phyloP scores from a whole-genome alignment of 2,888 invertebrate species.

The Perizoma flavofasciatum region DNA sequence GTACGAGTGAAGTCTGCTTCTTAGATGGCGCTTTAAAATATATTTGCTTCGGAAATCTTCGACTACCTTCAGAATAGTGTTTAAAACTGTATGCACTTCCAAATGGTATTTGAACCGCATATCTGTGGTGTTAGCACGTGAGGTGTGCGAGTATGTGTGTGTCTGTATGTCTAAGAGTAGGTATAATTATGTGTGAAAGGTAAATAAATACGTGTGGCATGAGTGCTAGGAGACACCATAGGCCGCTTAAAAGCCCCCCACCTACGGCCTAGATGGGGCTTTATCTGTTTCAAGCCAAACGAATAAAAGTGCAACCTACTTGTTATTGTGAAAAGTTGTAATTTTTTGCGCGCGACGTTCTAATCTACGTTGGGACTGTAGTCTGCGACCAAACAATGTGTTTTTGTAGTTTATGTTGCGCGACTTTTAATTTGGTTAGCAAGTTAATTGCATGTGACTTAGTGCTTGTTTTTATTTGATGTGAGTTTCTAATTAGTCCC shows the following conservation, averaged over 20 bases:
- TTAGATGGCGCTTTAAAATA: too few species aligned
- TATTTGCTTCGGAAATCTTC: too few species aligned
- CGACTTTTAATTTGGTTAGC: constrained; percentile 11
- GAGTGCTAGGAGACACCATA: not conserved
- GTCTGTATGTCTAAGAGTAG: too few species aligned
- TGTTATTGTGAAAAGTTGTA: constrained; percentile 20
- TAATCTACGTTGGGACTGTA: constrained; percentile 21
- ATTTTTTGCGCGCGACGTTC: constrained; percentile 29
- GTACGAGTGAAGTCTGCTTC: too few species aligned
- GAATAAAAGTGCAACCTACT: constrained; percentile 29
- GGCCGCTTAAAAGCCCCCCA: not conserved
- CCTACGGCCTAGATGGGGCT: constrained; percentile 9
- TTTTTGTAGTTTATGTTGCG: constrained; percentile 13
- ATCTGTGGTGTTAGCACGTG: too few species aligned
- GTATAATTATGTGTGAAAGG: too few species aligned
- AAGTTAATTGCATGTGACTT: constrained; percentile 3
- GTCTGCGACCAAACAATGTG: constrained; percentile 13
- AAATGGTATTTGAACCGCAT: too few species aligned
- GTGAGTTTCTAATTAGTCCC: too few species aligned
- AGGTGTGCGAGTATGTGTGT: too few species aligned
- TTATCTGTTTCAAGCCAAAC: constrained; percentile 22
- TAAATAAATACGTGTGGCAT: not conserved
- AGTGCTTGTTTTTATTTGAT: not conserved
- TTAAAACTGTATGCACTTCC: too few species aligned
- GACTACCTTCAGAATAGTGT: too few species aligned